phyloP scores from a whole-genome alignment of 2,888 invertebrate genomes.

The Oeneis ivallda region DNA sequence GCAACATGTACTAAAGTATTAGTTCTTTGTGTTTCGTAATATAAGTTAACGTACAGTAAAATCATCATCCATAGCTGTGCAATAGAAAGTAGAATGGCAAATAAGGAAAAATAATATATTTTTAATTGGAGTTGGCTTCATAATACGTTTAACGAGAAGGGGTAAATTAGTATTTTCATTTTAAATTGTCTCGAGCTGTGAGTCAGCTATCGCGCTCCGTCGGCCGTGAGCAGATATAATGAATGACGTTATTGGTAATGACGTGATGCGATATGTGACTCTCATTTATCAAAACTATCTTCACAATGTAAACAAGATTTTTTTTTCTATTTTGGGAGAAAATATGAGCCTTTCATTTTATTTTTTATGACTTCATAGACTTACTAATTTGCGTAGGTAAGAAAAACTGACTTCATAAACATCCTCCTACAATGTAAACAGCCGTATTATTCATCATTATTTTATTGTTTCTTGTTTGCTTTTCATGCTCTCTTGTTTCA shows the following conservation, averaged over 20 bases:
- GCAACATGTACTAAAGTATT: no score
- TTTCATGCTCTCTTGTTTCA: no score
- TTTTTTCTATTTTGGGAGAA: not conserved
- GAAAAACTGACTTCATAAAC: no score
- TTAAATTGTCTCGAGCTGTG: conserved; percentile 38
- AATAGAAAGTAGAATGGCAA: not conserved
- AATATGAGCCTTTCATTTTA: no score
- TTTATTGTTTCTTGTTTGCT: no score
- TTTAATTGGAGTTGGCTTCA: conserved; percentile 1
- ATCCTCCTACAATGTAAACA: no score
- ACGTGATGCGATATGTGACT: conserved; percentile 3
- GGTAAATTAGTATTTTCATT: conserved; percentile 7
- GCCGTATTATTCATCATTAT: no score
- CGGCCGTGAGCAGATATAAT: conserved; percentile 66
- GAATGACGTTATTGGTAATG: conserved; percentile 68
- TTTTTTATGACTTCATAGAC: not conserved
- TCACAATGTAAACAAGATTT: not conserved
- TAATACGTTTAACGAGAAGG: not conserved
- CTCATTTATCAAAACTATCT: conserved; percentile 11
- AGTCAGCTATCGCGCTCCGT: conserved; percentile 62
- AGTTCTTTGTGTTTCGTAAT: no score
- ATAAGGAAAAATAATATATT: not conserved
- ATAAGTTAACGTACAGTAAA: no score
- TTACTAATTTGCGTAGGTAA: no score
- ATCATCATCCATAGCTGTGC: not conserved